phyloP scores from a whole-genome alignment of 2,888 invertebrate genomes.

The Drosophila anomalata region DNA sequence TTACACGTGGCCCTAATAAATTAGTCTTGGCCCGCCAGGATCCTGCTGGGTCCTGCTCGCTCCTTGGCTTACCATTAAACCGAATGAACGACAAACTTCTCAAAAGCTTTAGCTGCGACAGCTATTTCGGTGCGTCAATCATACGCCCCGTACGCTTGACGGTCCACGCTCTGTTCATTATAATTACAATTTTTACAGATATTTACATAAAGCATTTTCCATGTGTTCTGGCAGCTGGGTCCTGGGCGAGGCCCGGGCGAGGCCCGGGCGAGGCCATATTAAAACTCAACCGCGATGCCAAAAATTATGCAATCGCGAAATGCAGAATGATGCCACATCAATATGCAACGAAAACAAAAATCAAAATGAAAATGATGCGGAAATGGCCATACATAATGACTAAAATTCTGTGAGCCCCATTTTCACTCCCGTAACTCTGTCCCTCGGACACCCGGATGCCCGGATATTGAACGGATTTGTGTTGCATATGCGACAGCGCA shows the following conservation, averaged over 20 bases:
- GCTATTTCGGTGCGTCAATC: slow-evolving; percentile 40
- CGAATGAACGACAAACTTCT: slow-evolving; percentile 61
- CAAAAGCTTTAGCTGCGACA: slow-evolving; percentile 21
- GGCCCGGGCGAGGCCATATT: slow-evolving; percentile 6
- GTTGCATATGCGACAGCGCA: slow-evolving; percentile 41
- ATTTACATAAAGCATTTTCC: slow-evolving; percentile 52
- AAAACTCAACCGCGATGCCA: slow-evolving; percentile 37
- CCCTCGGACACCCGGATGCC: neutral
- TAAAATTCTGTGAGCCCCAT: neutral
- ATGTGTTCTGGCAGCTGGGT: slow-evolving; percentile 37
- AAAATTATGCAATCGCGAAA: slow-evolving; percentile 40
- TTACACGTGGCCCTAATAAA: slow-evolving; percentile 77
- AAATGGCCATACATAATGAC: slow-evolving; percentile 42
- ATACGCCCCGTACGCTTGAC: slow-evolving; percentile 43
- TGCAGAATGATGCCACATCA: slow-evolving; percentile 39
- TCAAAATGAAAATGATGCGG: slow-evolving; percentile 44
- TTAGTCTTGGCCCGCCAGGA: slow-evolving; percentile 46
- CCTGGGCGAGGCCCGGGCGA: slow-evolving; percentile 19
- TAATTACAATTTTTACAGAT: slow-evolving; percentile 49
- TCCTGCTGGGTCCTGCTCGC: slow-evolving; percentile 5
- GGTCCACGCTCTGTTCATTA: slow-evolving; percentile 17
- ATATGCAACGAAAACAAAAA: slow-evolving; percentile 42
- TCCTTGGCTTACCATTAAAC: slow-evolving; percentile 56
- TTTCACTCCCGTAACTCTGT: neutral
- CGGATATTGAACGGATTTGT: slow-evolving; percentile 49